phyloP scores from a whole-genome alignment of 2,888 invertebrate species.

The Carcina quercana region DNA sequence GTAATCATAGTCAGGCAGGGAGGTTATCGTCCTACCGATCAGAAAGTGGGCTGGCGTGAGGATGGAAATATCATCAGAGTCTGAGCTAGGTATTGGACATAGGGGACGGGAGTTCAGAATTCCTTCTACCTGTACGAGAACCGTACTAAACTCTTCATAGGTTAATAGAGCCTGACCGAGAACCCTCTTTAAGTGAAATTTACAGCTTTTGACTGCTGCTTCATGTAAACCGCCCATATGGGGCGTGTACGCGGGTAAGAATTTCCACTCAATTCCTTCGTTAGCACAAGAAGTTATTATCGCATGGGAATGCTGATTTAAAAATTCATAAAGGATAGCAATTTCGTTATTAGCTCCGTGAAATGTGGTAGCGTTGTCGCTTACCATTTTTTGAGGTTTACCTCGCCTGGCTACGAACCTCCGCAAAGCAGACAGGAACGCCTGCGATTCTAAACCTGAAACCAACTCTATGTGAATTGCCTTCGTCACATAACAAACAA shows the following conservation, averaged over 20 bases:
- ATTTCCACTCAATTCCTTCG: constrained; percentile 11
- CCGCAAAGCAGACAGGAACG: constrained; percentile 7
- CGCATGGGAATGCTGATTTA: neutral
- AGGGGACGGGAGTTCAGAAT: constrained; percentile 23
- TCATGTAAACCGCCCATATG: constrained; percentile 16
- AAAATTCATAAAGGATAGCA: constrained; percentile 3
- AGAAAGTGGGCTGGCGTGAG: constrained; percentile 30
- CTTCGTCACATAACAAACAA: constrained; percentile 16
- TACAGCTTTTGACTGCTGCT: constrained; percentile 7
- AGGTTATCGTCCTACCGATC: constrained; percentile 18
- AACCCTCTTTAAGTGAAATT: constrained; percentile 6
- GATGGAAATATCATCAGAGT: constrained; percentile 16
- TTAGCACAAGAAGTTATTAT: neutral
- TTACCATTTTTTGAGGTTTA: constrained; percentile 5
- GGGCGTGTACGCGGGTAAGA: constrained; percentile 13
- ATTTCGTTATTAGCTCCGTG: constrained; percentile 8
- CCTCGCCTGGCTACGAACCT: constrained; percentile 10
- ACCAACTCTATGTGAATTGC: constrained; percentile 13
- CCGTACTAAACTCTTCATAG: constrained; percentile 7
- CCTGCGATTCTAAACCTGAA: constrained; percentile 5
- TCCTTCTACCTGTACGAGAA: constrained; percentile 16
- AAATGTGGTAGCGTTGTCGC: constrained; percentile 9
- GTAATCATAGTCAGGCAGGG: constrained; percentile 10
- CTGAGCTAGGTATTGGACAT: constrained; percentile 16
- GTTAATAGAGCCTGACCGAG: constrained; percentile 9